phyloP scores from a whole-genome alignment of 2,113 vertebrate species.

The Notechis scutatus region DNA sequence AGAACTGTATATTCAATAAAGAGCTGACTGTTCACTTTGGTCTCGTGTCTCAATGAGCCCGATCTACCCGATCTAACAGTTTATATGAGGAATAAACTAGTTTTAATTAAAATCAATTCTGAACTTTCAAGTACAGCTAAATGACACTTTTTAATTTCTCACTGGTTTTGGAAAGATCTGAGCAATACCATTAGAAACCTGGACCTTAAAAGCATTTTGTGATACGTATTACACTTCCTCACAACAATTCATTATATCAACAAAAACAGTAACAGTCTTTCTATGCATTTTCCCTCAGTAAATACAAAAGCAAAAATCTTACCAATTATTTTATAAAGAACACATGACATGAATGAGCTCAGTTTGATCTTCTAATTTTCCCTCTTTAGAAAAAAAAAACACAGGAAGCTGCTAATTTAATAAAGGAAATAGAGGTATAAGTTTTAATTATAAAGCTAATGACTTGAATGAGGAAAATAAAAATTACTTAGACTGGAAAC shows the following conservation, averaged over 20 bases:
- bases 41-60: too few species aligned
- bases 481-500: background rate
- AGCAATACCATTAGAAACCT: background rate
- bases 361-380: background rate
- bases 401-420: background rate
- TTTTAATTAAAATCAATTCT: background rate
- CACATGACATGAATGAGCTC: background rate
- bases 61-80: too few species aligned
- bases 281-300: conserved; percentile 31
- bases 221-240: conserved; percentile 40
- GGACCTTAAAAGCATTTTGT: conserved; percentile 16
- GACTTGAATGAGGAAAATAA: background rate
- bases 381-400: background rate
- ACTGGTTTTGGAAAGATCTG: background rate
- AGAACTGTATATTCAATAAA: too few species aligned
- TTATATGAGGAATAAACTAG: background rate
- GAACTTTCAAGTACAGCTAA: background rate
- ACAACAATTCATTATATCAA: conserved; percentile 28
- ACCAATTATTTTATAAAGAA: background rate
- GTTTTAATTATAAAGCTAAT: background rate
- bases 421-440: background rate
- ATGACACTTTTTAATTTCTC: background rate
- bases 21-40: too few species aligned
- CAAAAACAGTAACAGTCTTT: conserved; percentile 32
- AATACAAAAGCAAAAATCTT: conserved; percentile 12